A percentile compares a stretch with the other conserved stretches of the same genome.
These are phyloP conservation scores for Agapetus fuscipes DNA, from an alignment of 2,888 invertebrate genomes.

Conservation along the genomic window DNA sequence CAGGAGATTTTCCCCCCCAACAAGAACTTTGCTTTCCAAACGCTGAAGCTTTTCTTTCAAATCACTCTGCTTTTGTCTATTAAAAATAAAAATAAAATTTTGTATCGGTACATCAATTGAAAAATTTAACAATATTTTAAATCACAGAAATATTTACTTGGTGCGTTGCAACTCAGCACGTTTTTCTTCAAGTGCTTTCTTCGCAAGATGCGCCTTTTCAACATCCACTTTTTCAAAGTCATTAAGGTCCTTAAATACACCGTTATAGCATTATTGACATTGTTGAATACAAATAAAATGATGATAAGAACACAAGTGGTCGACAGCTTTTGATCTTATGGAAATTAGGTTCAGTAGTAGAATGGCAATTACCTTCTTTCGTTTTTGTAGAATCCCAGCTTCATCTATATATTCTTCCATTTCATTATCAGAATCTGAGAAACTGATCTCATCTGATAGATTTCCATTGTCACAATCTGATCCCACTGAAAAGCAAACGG, in stretches of 20 bases:
- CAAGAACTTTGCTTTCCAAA: conserved; percentile 90
- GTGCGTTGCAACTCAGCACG: conserved; percentile 63
- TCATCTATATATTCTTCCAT: conserved; percentile 36
- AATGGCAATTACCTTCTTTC: conserved; percentile 27
- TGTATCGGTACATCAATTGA: conserved; percentile 1
- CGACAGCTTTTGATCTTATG: too few species aligned
- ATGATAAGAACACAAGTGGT: too few species aligned
- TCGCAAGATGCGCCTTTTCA: conserved; percentile 57
- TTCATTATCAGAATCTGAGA: conserved; percentile 26
- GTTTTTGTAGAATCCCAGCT: conserved; percentile 30
- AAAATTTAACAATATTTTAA: conserved; percentile 5
- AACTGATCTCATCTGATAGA: conserved; percentile 28
- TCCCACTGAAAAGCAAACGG: conserved; percentile 8
- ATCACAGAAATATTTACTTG: conserved; percentile 40
- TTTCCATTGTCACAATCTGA: conserved; percentile 17
- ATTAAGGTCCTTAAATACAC: conserved; percentile 26
- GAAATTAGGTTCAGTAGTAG: too few species aligned
- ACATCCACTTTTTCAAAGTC: conserved; percentile 36
- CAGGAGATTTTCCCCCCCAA: conserved; percentile 95
- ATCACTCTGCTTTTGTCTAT: conserved; percentile 64
- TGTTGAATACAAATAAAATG: too few species aligned
- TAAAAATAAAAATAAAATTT: neutral
- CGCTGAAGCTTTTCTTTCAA: conserved; percentile 77
- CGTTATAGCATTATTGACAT: too few species aligned
- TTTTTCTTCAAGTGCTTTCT: conserved; percentile 57